Percentiles rank a stretch among this genome's conserved stretches.
Evolutionary conservation across 2,113 vertebrate species (phyloP).

Genomic region (Cheirogaleus medius): DNA sequence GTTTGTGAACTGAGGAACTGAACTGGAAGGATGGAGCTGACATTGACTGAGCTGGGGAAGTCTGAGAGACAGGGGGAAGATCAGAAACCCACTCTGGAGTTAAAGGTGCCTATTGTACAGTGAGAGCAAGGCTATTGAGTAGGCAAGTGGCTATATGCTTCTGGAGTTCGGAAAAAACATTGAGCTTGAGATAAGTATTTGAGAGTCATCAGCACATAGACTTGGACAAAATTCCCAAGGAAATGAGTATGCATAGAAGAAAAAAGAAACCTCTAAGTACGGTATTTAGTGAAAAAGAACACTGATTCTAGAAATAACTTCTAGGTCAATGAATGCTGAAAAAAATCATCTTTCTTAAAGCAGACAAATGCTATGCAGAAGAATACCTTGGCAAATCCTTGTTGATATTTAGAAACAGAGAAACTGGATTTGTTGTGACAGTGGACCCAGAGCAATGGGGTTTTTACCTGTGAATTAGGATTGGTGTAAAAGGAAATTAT

Average conservation of each 20-base stretch:
- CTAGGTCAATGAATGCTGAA: background rate
- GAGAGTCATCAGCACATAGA: background rate
- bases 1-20: background rate
- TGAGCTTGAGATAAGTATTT: background rate
- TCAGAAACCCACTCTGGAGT: background rate
- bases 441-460: background rate
- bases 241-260: background rate
- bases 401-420: background rate
- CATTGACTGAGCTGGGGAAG: background rate
- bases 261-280: background rate
- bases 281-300: background rate
- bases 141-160: background rate
- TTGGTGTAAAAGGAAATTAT: background rate
- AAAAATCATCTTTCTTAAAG: background rate
- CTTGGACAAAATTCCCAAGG: background rate
- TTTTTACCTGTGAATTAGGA: background rate
- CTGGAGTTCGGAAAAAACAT: background rate
- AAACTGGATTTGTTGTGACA: background rate
- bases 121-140: background rate
- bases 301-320: background rate
- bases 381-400: background rate
- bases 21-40: background rate
- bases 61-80: background rate
- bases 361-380: background rate
- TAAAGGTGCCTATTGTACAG: background rate